A percentile compares a stretch with the other conserved stretches of the same genome.
Evolutionary conservation across 2,113 vertebrate genomes (phyloP).

Genomic region (Rafetus swinhoei): DNA sequence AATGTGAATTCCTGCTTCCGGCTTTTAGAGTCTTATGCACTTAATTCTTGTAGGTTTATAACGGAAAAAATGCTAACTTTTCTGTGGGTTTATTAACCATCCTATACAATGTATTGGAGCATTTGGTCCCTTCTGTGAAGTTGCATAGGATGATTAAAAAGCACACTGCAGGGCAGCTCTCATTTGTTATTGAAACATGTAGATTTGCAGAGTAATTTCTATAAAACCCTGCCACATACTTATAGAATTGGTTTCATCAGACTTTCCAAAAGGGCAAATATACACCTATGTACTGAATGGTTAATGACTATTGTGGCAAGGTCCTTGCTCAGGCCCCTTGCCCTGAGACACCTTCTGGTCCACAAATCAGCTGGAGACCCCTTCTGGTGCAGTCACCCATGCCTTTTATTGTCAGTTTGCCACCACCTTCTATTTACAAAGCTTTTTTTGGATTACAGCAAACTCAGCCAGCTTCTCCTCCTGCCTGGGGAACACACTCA

Average conservation of each 20-base stretch:
- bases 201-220: not conserved
- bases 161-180: not conserved
- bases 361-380: too few relatives aligned
- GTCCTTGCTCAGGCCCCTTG: too few relatives aligned
- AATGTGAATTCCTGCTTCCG: rapidly evolving
- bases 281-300: not conserved
- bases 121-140: not conserved
- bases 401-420: too few relatives aligned
- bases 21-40: not conserved
- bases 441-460: too few relatives aligned
- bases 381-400: too few relatives aligned
- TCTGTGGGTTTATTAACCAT: not conserved
- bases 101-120: not conserved
- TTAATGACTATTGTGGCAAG: not conserved
- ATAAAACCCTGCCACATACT: not conserved
- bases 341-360: too few relatives aligned
- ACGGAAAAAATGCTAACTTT: not conserved
- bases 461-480: too few relatives aligned
- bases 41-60: not conserved
- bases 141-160: not conserved
- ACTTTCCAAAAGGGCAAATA: not conserved
- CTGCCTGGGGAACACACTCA: too few relatives aligned
- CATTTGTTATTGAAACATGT: not conserved
- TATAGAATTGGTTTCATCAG: not conserved
- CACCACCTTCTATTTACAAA: too few relatives aligned